Conservation (phyloP, 2,888 invertebrate genomes). For the Arrhopalites spinosus region DNA sequence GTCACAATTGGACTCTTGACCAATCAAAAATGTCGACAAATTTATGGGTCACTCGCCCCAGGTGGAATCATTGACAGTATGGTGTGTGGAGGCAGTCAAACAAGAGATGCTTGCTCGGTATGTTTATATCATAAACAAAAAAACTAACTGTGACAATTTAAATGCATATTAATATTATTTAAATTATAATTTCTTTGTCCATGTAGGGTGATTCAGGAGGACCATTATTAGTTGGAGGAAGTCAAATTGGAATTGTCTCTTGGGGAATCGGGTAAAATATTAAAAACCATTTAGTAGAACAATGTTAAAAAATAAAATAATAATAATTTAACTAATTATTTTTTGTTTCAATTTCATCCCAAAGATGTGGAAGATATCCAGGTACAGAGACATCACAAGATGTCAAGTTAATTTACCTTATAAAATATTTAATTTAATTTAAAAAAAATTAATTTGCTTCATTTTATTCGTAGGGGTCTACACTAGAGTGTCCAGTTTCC, state of each 20-base stretch:
- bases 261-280: constrained; percentile 43
- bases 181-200: neutral
- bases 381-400: too few species aligned
- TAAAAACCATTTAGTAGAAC: neutral
- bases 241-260: constrained; percentile 32
- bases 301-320: neutral
- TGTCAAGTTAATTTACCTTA: too few species aligned
- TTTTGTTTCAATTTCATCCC: too few species aligned
- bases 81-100: constrained; percentile 45
- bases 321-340: neutral
- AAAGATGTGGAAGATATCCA: constrained; percentile 40
- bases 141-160: neutral
- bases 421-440: neutral
- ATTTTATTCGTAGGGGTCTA: constrained; percentile 47
- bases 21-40: constrained; percentile 75
- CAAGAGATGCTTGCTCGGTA: constrained; percentile 19
- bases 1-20: constrained; percentile 83
- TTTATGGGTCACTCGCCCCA: constrained; percentile 82
- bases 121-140: neutral
- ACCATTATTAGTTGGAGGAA: constrained; percentile 24
- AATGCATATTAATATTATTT: neutral
- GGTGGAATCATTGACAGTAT: constrained; percentile 77
- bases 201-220: constrained; percentile 37
- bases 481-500: constrained; percentile 39
- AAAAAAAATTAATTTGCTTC: constrained; percentile 14